Evolutionary conservation across 2,113 vertebrate species (phyloP).

Genomic region (Crotalus horridus): DNA sequence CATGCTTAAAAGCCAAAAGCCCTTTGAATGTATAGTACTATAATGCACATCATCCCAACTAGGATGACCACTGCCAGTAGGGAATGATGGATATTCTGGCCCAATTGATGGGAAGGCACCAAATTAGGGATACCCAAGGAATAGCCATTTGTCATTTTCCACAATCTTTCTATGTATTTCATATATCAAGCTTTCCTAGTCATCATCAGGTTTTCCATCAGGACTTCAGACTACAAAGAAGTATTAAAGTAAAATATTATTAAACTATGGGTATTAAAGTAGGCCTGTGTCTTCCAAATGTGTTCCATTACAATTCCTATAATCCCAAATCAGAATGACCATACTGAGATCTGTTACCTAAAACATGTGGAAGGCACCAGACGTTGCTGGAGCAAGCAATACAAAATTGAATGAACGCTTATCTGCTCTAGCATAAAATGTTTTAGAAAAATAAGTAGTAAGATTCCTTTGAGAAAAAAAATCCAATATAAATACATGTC

Average conservation of each 20-base stretch:
- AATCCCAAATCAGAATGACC: background rate
- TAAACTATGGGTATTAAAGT: background rate
- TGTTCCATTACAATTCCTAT: background rate
- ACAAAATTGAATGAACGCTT: background rate
- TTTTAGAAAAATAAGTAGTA: background rate
- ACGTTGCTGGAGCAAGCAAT: background rate
- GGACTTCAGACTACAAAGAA: background rate
- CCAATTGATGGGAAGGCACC: background rate
- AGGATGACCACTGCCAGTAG: background rate
- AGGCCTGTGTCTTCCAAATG: background rate
- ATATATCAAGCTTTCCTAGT: background rate
- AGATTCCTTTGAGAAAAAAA: background rate
- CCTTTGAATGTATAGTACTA: background rate
- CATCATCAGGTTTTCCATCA: background rate
- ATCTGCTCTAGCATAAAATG: background rate
- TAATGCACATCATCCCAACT: background rate
- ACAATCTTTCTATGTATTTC: background rate
- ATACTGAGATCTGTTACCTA: background rate
- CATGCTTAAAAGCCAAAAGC: background rate
- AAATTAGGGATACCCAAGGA: background rate
- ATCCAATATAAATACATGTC: background rate
- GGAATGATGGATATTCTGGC: background rate
- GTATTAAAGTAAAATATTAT: background rate
- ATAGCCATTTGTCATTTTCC: background rate
- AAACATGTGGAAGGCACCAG: background rate